Evolutionary conservation across 2,113 vertebrate genomes (phyloP).

Genomic region (Hippocampus zosterae): DNA sequence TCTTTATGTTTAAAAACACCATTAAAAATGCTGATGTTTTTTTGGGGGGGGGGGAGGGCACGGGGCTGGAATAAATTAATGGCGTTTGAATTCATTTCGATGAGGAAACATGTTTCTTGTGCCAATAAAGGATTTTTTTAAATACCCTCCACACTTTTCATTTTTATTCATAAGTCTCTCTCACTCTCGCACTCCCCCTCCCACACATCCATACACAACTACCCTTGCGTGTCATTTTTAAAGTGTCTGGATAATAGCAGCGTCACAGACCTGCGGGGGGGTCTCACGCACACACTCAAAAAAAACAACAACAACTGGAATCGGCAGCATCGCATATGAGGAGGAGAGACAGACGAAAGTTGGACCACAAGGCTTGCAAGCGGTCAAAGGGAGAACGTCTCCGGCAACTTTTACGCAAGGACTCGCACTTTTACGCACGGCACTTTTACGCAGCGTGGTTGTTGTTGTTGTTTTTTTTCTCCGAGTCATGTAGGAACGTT

Average conservation of each 20-base stretch:
- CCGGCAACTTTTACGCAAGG: conserved; percentile 56
- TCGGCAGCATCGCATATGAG: conserved; percentile 52
- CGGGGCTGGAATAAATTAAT: no score
- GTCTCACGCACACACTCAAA: conserved; percentile 72
- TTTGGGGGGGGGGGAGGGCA: no score
- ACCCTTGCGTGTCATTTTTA: conserved; percentile 64
- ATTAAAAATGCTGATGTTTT: not conserved
- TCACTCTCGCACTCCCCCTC: conserved; percentile 1
- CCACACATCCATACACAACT: conserved; percentile 4
- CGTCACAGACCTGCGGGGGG: conserved; percentile 77
- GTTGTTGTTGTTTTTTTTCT: not conserved
- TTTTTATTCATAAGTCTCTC: conserved; percentile 30
- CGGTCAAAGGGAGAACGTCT: conserved; percentile 20
- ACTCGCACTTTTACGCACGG: conserved; percentile 14
- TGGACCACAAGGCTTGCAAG: not conserved
- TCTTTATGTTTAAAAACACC: no score
- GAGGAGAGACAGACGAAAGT: conserved; percentile 18
- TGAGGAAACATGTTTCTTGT: no score
- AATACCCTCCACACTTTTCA: conserved; percentile 36
- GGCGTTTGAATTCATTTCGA: no score
- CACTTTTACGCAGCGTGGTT: not conserved
- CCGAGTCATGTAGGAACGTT: not conserved
- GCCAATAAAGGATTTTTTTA: not conserved
- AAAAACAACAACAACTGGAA: conserved; percentile 59
- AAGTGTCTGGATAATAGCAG: conserved; percentile 73